Conservation (phyloP, 2,797 vertebrate genomes). For the Falco concolor region DNA sequence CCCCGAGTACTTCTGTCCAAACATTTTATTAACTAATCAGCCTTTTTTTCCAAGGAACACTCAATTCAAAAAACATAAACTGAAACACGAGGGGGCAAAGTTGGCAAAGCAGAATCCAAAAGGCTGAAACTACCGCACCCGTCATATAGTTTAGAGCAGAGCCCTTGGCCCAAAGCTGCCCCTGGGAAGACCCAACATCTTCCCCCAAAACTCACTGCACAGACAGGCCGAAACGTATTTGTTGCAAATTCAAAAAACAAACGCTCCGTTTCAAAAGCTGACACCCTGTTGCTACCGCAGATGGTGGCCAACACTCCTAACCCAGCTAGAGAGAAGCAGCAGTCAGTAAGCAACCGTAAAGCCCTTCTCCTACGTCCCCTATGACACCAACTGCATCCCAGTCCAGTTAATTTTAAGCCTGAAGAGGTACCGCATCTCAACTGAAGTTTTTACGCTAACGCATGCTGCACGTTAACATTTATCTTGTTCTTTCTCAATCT, state of each 20-base stretch:
- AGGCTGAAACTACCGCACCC: background rate
- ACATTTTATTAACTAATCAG: background rate
- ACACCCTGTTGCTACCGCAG: background rate
- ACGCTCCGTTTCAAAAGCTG: background rate
- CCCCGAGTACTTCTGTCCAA: background rate
- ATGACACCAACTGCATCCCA: background rate
- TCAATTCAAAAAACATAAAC: background rate
- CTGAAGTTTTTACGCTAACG: accelerated
- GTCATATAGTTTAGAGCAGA: accelerated
- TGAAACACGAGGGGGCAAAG: background rate
- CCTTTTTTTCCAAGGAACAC: background rate
- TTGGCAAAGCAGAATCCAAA: background rate
- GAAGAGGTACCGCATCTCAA: background rate
- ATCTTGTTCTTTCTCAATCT: background rate
- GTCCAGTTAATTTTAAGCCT: background rate
- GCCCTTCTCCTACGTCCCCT: background rate
- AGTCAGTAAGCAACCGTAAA: accelerated
- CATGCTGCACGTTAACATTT: background rate
- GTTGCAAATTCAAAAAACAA: background rate
- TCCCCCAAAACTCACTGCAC: accelerated
- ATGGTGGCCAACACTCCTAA: accelerated
- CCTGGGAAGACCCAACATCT: background rate
- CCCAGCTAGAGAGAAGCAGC: background rate
- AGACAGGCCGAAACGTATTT: background rate
- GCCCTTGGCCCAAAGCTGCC: background rate